phyloP scores from a whole-genome alignment of 2,797 vertebrate species.

The Bradypodion ventrale region DNA sequence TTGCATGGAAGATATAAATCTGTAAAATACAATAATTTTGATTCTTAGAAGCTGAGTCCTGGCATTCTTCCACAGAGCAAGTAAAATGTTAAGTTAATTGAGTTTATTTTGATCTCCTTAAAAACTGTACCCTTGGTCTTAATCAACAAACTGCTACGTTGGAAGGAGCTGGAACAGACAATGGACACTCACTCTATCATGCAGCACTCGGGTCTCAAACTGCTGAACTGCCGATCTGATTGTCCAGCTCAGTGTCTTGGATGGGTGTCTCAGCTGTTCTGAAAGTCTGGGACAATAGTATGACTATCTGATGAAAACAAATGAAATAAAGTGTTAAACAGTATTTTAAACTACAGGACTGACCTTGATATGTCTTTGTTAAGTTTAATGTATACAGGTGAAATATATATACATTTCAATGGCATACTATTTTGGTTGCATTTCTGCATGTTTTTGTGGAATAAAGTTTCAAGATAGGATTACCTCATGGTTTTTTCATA shows the following conservation, averaged over 20 bases:
- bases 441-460: neutral
- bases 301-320: no score
- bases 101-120: neutral
- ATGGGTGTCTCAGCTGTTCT: no score
- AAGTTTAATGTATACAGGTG: neutral
- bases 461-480: constrained; percentile 15
- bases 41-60: neutral
- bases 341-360: no score
- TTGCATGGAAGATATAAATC: neutral
- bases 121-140: neutral
- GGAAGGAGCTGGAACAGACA: no score
- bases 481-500: constrained; percentile 4
- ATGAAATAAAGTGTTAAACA: no score
- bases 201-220: no score
- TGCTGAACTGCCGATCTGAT: no score
- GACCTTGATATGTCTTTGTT: neutral
- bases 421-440: no score
- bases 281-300: no score
- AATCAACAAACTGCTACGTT: neutral
- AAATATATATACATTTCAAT: neutral
- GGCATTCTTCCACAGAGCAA: neutral
- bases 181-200: no score
- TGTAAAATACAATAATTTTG: neutral
- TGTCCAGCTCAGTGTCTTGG: no score
- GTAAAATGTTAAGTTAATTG: neutral